Evolutionary conservation across 2,113 vertebrate species (phyloP).

Genomic region (Chaetops frenatus): DNA sequence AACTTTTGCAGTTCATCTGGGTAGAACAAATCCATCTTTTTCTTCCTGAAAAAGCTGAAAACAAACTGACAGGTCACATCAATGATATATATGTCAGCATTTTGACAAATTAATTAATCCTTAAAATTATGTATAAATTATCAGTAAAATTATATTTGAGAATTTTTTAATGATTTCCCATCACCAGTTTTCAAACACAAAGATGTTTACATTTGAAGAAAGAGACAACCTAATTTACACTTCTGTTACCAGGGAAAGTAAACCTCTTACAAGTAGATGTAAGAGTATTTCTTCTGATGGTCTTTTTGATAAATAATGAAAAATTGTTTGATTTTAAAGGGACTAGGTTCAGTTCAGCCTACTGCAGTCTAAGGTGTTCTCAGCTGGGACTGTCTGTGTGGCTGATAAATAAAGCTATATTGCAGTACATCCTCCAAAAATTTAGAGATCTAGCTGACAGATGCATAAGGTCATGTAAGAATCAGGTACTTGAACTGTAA

Average conservation of each 20-base stretch:
- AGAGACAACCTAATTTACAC: not conserved
- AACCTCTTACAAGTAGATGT: not conserved
- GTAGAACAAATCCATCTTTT: not conserved
- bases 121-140: not conserved
- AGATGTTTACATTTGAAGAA: not conserved
- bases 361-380: not conserved
- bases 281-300: not conserved
- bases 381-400: not conserved
- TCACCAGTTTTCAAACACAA: not conserved
- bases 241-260: not conserved
- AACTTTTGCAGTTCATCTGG: not conserved
- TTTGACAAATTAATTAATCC: not conserved
- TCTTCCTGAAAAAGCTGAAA: not conserved
- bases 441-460: not conserved
- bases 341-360: not conserved
- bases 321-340: not conserved
- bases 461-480: not conserved
- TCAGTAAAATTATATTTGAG: not conserved
- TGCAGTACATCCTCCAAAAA: not conserved
- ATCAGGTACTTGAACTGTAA: not conserved
- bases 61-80: not conserved
- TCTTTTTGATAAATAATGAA: not conserved
- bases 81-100: not conserved
- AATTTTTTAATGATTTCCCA: not conserved
- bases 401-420: not conserved